Evolutionary conservation across 2,888 invertebrate species (phyloP), one percentile per base, ranked within the genome.

Genomic region (Vanessa cardui): DNA sequence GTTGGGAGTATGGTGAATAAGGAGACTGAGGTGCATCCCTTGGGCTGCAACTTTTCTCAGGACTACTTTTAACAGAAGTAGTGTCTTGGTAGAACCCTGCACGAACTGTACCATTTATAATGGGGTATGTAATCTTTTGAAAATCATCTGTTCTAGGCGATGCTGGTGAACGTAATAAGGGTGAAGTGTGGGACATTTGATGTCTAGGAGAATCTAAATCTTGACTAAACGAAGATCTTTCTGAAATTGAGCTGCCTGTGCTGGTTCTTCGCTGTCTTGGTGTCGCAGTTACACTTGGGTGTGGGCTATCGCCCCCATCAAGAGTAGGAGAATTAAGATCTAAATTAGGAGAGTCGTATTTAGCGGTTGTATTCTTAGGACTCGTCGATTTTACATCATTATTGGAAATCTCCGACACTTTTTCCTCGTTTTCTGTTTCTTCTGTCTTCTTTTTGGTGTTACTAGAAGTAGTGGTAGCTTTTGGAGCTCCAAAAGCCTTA

Each of bases 21-120:
- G 93, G 92, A 0, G 93, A 93, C 49, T 88, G 90, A 0, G 95
- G 95, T 65, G 95, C 96, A 76, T 96, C 95, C 58, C 96, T 94
- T 0, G 97, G 97, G 81, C 96, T 96, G 79, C 96, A 96, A 74
- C 96, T 96, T 81, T 97, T 97, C 76, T 97, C 97, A 0, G 97
- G 97, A 77, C 96, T 97, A 77, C 96, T 96, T 82, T 96, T 96
- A 6, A 96, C 95, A 0, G 96, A 96, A n/a, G 96, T 95, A 0
- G 96, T 96, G 76, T 97, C 97, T 84, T 98, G 97, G 86, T 98
- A 97, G 84, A 98, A 98, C 5, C 97, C 97, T 46, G 97, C 97
- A 75, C 97, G 94, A 6, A 97, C 96, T 6, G 97, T 96, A 0
- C 97, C 97, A 79, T 97, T 97, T n/a, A 96, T 93, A 16, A 95